Percentiles rank a stretch among this genome's conserved stretches.
Conservation (phyloP, 2,888 invertebrate species). For the Orchesellides sinensis region DNA sequence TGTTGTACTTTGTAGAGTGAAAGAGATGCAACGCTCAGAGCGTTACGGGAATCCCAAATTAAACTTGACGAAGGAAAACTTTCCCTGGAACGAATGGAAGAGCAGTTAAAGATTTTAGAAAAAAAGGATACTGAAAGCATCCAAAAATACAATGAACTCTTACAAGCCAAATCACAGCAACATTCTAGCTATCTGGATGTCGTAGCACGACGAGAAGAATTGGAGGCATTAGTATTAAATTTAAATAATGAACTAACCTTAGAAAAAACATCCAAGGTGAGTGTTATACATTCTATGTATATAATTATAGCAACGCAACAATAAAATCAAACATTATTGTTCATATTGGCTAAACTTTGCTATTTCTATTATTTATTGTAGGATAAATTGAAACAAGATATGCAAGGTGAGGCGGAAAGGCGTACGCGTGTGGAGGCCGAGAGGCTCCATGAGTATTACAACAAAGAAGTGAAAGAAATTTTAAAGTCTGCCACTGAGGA, state of each 20-base stretch:
- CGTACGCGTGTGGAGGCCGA: conserved; percentile 66
- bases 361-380: conserved; percentile 4
- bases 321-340: neutral
- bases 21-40: conserved; percentile 67
- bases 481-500: conserved; percentile 66
- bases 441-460: conserved; percentile 71
- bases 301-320: neutral
- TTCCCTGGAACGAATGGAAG: conserved; percentile 46
- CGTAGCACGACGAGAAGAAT: conserved; percentile 9
- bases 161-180: conserved; percentile 19
- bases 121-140: conserved; percentile 19
- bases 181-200: conserved; percentile 23
- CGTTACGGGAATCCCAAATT: conserved; percentile 67
- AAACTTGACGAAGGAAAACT: conserved; percentile 64
- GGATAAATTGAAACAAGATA: conserved; percentile 46
- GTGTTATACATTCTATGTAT: neutral
- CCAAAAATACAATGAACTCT: conserved; percentile 53
- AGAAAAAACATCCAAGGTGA: conserved; percentile 52
- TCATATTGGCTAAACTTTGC: neutral
- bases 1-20: conserved; percentile 57
- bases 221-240: conserved; percentile 49
- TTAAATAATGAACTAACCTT: conserved; percentile 37
- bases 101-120: conserved; percentile 50
- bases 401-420: conserved; percentile 55
- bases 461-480: conserved; percentile 69